A percentile compares a stretch with the other conserved stretches of the same genome.
Evolutionary conservation across 2,888 invertebrate species (phyloP).

Genomic region (Drosophila algonquin): DNA sequence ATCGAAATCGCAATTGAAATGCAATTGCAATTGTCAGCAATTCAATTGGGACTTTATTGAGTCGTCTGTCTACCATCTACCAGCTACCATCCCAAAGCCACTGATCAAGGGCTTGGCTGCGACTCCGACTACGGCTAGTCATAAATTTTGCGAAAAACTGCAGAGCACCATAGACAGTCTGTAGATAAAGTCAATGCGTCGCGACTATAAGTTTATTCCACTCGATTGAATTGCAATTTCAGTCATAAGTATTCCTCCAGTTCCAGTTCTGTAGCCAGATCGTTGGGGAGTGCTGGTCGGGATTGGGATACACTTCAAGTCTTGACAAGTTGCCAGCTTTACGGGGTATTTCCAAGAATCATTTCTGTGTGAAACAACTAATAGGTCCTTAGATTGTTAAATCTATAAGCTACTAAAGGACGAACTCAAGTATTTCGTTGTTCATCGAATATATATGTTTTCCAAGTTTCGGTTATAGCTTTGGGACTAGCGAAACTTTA

Average conservation of each 20-base stretch:
- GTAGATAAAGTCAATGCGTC: constrained; percentile 29
- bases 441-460: no score
- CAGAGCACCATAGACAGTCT: constrained; percentile 32
- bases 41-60: constrained; percentile 62
- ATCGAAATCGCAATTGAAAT: constrained; percentile 31
- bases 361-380: background rate
- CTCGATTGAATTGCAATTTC: constrained; percentile 74
- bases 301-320: background rate
- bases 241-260: constrained; percentile 11
- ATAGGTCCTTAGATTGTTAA: background rate
- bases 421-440: no score
- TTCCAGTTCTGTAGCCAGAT: background rate
- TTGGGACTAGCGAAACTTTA: no score
- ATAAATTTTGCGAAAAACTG: constrained; percentile 33
- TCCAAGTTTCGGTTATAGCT: no score
- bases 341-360: background rate
- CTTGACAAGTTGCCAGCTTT: background rate
- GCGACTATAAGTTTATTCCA: constrained; percentile 70
- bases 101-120: background rate
- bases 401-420: no score
- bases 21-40: constrained; percentile 60
- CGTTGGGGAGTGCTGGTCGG: background rate
- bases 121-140: constrained; percentile 11
- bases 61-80: constrained; percentile 27
- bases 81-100: background rate